Evolutionary conservation across 2,113 vertebrate species (phyloP), one percentile per base, ranked within the genome.

Genomic region (Glareola pratincola): DNA sequence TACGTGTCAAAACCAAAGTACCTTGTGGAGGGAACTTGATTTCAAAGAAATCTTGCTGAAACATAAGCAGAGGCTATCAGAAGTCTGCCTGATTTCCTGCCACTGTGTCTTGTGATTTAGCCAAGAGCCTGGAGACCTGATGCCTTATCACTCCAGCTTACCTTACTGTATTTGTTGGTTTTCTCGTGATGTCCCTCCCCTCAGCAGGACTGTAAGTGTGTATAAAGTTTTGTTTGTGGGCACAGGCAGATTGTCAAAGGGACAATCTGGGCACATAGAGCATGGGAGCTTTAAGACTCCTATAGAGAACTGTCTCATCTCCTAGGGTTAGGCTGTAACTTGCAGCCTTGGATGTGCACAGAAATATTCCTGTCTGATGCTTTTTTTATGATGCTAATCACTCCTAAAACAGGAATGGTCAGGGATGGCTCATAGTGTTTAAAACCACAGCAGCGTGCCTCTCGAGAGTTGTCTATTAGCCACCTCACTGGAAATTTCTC

Each of bases 11-110:
- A 95, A 86, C 39, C 82, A 15, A 76, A 90, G 75, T 50, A 63
- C 53, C 75, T 95, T 1, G 4, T 88, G 67, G 45, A 95, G 63
- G 50, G 71, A 93, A 79, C 72, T 50, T 37, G 81, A 64, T 88
- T 95, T 75, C 81, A 90, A 91, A 96, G 87, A 66, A n/a, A 56
- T 85, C 37, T 67, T 75, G 60, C 74, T 88, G 88, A 76, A 83
- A 66, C 37, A 26, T 22, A 50, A 85, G 47, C 41, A 83, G 74
- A 45, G 36, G 36, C 36, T 66, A 47, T 32, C 36, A n/a, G 77
- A 76, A 85, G 53, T 26, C 27, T 60, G 48, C 62, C 71, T 41
- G 59, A 20, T 82, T 83, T 79, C 67, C 78, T 83, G 57, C 12
- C 8, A 8, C 26, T 39, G 72, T 50, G 19, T 73, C 53, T 48